Percentiles rank a stretch among this genome's conserved stretches.
Evolutionary conservation across 2,113 vertebrate genomes (phyloP).

Genomic region (Rostratula benghalensis): DNA sequence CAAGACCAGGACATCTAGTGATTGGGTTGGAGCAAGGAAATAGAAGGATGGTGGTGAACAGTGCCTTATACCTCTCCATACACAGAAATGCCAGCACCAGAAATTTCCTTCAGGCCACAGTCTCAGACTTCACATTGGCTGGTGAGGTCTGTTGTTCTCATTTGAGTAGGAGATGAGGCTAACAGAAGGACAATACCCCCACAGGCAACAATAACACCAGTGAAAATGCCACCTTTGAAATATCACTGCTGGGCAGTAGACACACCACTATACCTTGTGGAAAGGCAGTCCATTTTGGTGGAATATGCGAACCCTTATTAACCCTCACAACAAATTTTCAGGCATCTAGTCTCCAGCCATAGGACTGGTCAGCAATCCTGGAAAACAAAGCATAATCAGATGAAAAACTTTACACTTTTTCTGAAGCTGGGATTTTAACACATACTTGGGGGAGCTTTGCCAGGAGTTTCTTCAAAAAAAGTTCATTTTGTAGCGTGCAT

Average conservation of each 20-base stretch:
- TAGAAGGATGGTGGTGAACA: not conserved
- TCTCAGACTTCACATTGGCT: not conserved
- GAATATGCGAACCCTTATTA: not conserved
- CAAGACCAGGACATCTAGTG: not conserved
- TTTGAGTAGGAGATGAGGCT: not conserved
- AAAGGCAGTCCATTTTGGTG: not conserved
- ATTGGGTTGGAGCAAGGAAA: not conserved
- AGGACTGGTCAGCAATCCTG: not conserved
- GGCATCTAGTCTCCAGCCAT: not conserved
- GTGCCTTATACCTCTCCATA: not conserved
- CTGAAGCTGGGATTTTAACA: not conserved
- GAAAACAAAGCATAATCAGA: not conserved
- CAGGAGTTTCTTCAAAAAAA: not conserved
- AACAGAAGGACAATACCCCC: not conserved
- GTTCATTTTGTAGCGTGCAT: not conserved
- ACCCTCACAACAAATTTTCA: not conserved
- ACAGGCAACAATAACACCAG: not conserved
- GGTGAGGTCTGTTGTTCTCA: not conserved
- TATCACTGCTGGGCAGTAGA: not conserved
- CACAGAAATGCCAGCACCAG: not conserved
- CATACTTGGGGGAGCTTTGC: not conserved
- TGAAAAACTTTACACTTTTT: not conserved
- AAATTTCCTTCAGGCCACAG: not conserved
- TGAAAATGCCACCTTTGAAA: not conserved
- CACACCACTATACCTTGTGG: not conserved